Evolutionary conservation across 2,797 vertebrate genomes (phyloP), one percentile per base, ranked within the genome.

Genomic region (Hypotaenidia philippensis): DNA sequence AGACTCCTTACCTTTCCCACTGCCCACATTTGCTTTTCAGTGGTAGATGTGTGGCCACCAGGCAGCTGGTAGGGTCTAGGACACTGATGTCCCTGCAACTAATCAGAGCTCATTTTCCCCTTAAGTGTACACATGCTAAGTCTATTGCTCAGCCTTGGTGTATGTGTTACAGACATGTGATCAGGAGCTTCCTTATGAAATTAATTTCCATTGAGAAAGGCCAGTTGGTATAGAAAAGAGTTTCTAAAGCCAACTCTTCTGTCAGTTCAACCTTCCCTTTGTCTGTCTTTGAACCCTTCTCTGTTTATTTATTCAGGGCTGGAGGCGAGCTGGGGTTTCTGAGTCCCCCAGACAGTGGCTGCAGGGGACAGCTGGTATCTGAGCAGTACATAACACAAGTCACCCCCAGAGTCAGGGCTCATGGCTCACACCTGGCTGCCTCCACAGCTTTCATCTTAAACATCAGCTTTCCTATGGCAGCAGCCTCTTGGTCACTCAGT

Each of bases 11-110:
- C 14, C 16, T 9, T 23, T 13, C 34, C n/a, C 45, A 23, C 19
- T 3, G 4, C 56, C 47, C 8, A 2, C 1, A 0, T 64, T 85
- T 80, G 9, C 65, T 75, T 86, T 66, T 66, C 3, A 0, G 1
- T 65, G n/a, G 6, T 49, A 55, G 38, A 44, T 63, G 71, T 55
- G 69, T 83, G 71, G 69, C 72, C 59, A 81, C 17, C 0, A 0
- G 32, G 69, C 29, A 65, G 19, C 32, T 82, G 55, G 22, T 59
- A 61, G 13, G 31, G 20, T 50, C 69, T 87, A 65, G 41, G 29
- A 31, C 2, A 2, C 29, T 20, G 23, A 41, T 60, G 69, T 3
- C 29, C 52, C 55, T 87, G 53, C 47, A 78, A 65, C 17, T 53
- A 75, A 31, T 36, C 53, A 86, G 75, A 87, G 45, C 17, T 78